A percentile compares a stretch with the other conserved stretches of the same genome.
These are phyloP conservation scores for Hydropsyche tenuis DNA, from an alignment of 1,140 invertebrate genomes.

Conservation along the genomic window DNA sequence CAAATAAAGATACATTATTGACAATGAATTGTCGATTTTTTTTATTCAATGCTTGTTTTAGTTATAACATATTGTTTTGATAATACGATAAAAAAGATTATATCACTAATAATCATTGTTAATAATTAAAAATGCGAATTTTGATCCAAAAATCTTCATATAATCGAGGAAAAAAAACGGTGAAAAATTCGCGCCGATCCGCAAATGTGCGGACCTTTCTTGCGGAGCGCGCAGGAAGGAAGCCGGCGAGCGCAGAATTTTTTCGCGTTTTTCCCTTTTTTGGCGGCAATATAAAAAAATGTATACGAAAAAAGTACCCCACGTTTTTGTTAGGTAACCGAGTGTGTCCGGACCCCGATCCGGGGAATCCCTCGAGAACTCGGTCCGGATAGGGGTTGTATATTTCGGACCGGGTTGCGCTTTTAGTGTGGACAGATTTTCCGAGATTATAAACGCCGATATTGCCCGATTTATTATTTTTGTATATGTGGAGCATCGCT, in stretches of 20 bases:
- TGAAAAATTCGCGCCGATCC: constrained; percentile 11
- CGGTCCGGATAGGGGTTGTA: constrained; percentile 9
- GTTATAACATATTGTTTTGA: too few relatives aligned
- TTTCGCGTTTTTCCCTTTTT: neutral
- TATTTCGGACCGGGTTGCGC: constrained; percentile 2
- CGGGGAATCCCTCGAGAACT: constrained; percentile 20
- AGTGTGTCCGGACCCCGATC: constrained; percentile 46
- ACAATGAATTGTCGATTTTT: too few relatives aligned
- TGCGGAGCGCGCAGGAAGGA: constrained; percentile 14
- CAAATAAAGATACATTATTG: too few relatives aligned
- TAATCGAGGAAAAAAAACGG: too few relatives aligned
- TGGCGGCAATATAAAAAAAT: neutral
- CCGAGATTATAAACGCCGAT: constrained; percentile 17
- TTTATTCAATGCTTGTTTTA: too few relatives aligned
- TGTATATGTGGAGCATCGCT: too few relatives aligned
- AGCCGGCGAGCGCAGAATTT: constrained; percentile 14
- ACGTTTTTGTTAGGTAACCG: constrained; percentile 48
- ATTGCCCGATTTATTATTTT: constrained; percentile 4
- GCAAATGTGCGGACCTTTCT: constrained; percentile 37
- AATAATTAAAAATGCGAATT: too few relatives aligned
- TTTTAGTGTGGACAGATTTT: constrained; percentile 32
- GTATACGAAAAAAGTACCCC: neutral
- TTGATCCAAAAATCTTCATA: too few relatives aligned
- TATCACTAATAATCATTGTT: too few relatives aligned
- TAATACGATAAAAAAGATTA: too few relatives aligned